Percentiles rank a stretch among this genome's conserved stretches.
These are phyloP conservation scores for Drosophila yooni DNA, from an alignment of 2,888 invertebrate species.

Conservation along the genomic window DNA sequence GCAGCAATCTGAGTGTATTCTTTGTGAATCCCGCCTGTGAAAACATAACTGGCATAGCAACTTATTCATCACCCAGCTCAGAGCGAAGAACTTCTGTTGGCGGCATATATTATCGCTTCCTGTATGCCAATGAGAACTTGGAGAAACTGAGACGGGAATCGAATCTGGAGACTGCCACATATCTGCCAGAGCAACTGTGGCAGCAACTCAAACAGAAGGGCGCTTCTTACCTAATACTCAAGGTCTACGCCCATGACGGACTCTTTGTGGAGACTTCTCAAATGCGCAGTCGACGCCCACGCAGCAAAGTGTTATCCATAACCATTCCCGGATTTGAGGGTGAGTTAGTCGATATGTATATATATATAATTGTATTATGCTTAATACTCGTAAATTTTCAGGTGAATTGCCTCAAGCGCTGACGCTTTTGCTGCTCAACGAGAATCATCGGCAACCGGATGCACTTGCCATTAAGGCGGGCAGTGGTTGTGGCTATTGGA, in stretches of 20 bases:
- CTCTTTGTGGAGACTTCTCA: constrained; percentile 86
- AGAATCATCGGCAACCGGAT: constrained; percentile 59
- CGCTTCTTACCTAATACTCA: constrained; percentile 85
- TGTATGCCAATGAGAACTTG: constrained; percentile 85
- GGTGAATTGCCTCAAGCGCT: constrained; percentile 86
- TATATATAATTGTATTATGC: not conserved
- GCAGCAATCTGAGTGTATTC: constrained; percentile 82
- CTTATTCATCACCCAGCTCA: constrained; percentile 56
- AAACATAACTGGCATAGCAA: constrained; percentile 81
- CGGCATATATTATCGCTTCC: constrained; percentile 78
- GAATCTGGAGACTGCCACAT: constrained; percentile 86
- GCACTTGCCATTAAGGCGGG: constrained; percentile 41
- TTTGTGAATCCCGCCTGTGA: constrained; percentile 78
- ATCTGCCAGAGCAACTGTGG: constrained; percentile 86
- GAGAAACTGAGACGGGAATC: constrained; percentile 85
- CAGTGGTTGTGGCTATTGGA: constrained; percentile 87
- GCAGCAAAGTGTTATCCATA: constrained; percentile 87
- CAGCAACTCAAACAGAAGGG: not conserved
- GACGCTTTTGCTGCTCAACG: constrained; percentile 85
- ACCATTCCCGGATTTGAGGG: constrained; percentile 86
- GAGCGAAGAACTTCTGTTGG: constrained; percentile 35
- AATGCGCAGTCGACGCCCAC: constrained; percentile 69
- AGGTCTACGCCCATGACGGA: constrained; percentile 86
- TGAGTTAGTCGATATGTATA: constrained; percentile 29
- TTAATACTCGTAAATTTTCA: constrained; percentile 13